Evolutionary conservation across 1,140 invertebrate genomes (phyloP).

Genomic region (Brachionus plicatilis): DNA sequence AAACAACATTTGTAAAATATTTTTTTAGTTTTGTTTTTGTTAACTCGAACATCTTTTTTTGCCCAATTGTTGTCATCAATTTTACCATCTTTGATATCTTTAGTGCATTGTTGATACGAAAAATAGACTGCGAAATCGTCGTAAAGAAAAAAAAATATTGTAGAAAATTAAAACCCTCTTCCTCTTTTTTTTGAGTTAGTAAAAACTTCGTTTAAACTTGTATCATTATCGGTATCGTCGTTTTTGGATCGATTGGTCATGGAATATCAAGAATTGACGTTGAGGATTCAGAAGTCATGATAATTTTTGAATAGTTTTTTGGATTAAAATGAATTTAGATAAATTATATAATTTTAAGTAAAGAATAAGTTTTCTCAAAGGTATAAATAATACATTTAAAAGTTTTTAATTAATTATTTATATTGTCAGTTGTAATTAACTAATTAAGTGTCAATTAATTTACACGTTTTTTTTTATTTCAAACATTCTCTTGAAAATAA

Average conservation of each 20-base stretch:
- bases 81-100: neutral
- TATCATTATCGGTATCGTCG: neutral
- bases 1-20: neutral
- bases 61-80: neutral
- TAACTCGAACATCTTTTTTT: neutral
- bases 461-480: neutral
- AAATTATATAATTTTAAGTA: neutral
- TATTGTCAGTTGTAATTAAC: neutral
- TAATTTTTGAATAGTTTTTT: slow-evolving; percentile 4
- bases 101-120: neutral
- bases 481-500: slow-evolving; percentile 4
- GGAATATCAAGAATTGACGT: neutral
- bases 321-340: slow-evolving; percentile 3
- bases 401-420: neutral
- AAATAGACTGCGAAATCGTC: neutral
- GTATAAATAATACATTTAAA: neutral
- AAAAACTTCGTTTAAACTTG: neutral
- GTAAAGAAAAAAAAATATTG: no score
- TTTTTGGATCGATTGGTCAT: neutral
- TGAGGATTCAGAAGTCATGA: slow-evolving; percentile 8
- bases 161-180: no score
- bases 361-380: neutral
- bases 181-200: neutral
- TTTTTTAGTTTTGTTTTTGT: neutral
- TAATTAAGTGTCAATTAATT: slow-evolving; percentile 11